phyloP scores from a whole-genome alignment of 2,888 invertebrate species.

The Pammene aurita region DNA sequence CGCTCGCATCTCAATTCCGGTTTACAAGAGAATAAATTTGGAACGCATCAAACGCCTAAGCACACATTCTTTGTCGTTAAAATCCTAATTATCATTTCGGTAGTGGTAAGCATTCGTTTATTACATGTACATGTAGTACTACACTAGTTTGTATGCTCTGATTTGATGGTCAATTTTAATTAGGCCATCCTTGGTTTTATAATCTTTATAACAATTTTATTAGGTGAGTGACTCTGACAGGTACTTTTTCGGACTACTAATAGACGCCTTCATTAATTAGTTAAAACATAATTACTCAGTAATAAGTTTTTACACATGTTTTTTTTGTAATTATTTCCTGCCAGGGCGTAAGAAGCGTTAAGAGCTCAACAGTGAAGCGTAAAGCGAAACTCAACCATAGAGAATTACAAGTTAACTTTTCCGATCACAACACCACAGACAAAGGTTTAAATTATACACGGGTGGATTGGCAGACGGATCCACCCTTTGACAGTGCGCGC shows the following conservation, averaged over 20 bases:
- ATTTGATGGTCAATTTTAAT: constrained; percentile 68
- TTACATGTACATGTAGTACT: constrained; percentile 63
- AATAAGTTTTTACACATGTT: constrained; percentile 30
- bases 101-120: constrained; percentile 69
- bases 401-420: constrained; percentile 81
- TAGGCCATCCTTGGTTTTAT: constrained; percentile 67
- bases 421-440: constrained; percentile 80
- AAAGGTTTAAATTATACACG: constrained; percentile 78
- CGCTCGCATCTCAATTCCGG: constrained; percentile 57
- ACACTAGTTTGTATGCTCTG: constrained; percentile 56
- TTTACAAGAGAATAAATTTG: constrained; percentile 46
- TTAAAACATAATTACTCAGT: constrained; percentile 30
- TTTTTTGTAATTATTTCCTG: constrained; percentile 26
- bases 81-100: constrained; percentile 67
- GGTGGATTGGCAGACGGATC: constrained; percentile 67
- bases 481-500: constrained; percentile 68
- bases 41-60: constrained; percentile 49
- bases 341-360: constrained; percentile 15
- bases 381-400: constrained; percentile 65
- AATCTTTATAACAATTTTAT: constrained; percentile 65
- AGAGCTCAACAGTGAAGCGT: constrained; percentile 36
- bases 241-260: constrained; percentile 17
- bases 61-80: constrained; percentile 64
- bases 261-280: constrained; percentile 30
- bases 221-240: constrained; percentile 45